Conservation (phyloP, 30 jellyfish, hydroid and myxozoan species). For the Catostylus mosaicus region DNA sequence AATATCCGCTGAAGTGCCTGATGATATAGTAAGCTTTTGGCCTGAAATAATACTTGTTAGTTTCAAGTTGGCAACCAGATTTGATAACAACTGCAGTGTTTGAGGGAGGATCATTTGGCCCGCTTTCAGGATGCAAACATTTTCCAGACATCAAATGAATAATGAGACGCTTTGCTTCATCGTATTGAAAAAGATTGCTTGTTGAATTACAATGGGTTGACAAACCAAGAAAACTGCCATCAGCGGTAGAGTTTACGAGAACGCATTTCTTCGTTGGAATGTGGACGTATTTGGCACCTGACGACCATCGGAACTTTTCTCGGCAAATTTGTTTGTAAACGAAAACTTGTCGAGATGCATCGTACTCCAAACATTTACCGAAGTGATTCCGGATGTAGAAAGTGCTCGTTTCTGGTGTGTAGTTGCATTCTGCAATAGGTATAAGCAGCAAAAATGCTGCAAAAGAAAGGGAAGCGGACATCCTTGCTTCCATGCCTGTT, state of each 20-base stretch:
- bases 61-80: background rate
- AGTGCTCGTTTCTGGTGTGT: background rate
- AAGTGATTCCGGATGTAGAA: constrained; percentile 12
- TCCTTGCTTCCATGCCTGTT: background rate
- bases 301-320: constrained; percentile 21
- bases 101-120: background rate
- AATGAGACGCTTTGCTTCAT: background rate
- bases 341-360: background rate
- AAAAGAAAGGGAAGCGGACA: too few species aligned
- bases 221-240: constrained; percentile 2
- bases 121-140: background rate
- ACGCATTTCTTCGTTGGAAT: constrained; percentile 9
- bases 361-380: constrained; percentile 5
- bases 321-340: background rate
- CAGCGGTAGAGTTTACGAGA: background rate
- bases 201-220: background rate
- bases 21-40: constrained; percentile 2
- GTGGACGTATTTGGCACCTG: constrained; percentile 5
- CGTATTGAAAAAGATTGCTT: background rate
- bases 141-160: background rate
- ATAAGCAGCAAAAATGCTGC: background rate
- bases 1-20: constrained; percentile 1
- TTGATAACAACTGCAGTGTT: background rate
- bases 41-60: constrained; percentile 1
- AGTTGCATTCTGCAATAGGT: background rate